Evolutionary conservation across 1,140 invertebrate genomes (phyloP).

Genomic region (Oncopodura yosiiana): DNA sequence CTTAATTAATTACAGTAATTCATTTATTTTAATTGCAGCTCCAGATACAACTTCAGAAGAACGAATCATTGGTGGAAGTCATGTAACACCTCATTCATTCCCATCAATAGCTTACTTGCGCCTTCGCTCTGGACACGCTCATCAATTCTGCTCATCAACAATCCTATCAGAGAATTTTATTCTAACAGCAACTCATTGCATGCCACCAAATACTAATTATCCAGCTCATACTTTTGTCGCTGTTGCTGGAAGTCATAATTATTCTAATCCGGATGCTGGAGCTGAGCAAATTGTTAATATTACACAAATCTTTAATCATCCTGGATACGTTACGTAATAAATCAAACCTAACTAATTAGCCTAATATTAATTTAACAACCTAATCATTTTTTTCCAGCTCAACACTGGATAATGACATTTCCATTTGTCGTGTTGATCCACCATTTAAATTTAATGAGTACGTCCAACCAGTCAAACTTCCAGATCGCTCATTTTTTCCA

Average conservation of each 20-base stretch:
- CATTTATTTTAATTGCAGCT: too few species aligned
- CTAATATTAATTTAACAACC: background rate
- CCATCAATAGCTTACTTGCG: too few species aligned
- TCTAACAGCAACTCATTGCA: slow-evolving; percentile 1
- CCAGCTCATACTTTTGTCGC: background rate
- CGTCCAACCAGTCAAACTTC: slow-evolving; percentile 35
- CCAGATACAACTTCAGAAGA: too few species aligned
- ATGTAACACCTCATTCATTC: too few species aligned
- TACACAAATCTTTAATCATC: slow-evolving; percentile 3
- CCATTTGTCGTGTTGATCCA: slow-evolving; percentile 34
- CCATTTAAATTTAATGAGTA: slow-evolving; percentile 35
- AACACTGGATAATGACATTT: slow-evolving; percentile 12
- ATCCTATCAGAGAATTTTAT: too few species aligned
- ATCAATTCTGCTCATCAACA: too few species aligned
- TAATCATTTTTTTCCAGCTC: too few species aligned
- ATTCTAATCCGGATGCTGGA: slow-evolving; percentile 8
- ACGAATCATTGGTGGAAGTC: too few species aligned
- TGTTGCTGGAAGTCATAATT: background rate
- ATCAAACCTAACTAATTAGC: too few species aligned
- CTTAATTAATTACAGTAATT: too few species aligned
- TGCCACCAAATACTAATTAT: background rate
- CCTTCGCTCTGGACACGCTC: too few species aligned
- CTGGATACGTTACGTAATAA: too few species aligned
- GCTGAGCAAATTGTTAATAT: background rate
- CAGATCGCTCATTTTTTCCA: background rate